Evolutionary conservation across 2,888 invertebrate genomes (phyloP), one percentile per base, ranked within the genome.

Genomic region (Microctonus hyperodae): DNA sequence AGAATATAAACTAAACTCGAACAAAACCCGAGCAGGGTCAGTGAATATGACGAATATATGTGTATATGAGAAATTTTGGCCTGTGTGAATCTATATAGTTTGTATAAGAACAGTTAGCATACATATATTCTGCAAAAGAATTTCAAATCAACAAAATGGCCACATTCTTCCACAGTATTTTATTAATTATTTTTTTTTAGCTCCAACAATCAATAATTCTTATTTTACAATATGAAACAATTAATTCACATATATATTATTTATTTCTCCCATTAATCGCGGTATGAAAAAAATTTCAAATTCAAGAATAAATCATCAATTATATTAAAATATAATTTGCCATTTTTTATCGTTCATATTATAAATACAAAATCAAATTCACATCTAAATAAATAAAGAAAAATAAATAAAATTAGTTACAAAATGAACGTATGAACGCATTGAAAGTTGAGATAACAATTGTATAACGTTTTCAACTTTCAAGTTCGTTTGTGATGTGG

Each of bases 11-110:
- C 4, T 44, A 20, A 44, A 44, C 61, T 61, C 50, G 35, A 33
- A 64, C 50, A 51, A 56, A 65, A 65, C 61, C 63, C 63, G 60
- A 57, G 65, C 61, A 64, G 67, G 64, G 63, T 69, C 69, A 66
- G 63, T 64, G 57, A 48, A 48, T 44, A 51, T 31, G 40, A 59
- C 57, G 40, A 55, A 64, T 67, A 61, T 55, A 63, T 63, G 62
- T 53, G 16, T 5, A 35, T 68, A 55, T 33, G 16, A 10, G 35
- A 50, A 50, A 51, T 50, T 61, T 61, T 61, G 61, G 51, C 61
- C 61, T 20, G 33, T 22, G 51, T 61, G n/a, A 61, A 51, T 31
- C 31, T 44, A 16, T 11, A 31, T 35, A n/a, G n/a, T 50, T 16
- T 48, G 22, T 33, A 20, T 2, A 23, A 13, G 23, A 11, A 33